These are phyloP conservation scores for Sterrhoptilus dennistouni DNA, from an alignment of 2,113 vertebrate species.

Conservation along the genomic window DNA sequence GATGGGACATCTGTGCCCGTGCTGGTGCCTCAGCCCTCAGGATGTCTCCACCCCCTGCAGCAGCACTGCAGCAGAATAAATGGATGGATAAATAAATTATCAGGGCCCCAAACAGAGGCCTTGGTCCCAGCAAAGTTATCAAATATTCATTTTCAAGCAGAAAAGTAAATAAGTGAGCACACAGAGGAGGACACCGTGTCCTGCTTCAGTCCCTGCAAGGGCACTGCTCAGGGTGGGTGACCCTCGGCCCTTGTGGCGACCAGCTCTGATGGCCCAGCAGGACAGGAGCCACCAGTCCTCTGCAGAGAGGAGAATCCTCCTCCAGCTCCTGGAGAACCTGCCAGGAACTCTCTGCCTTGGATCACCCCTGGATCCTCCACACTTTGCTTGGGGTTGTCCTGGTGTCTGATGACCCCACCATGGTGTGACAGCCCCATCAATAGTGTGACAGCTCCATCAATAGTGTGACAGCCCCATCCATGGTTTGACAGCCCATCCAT, in stretches of 20 bases:
- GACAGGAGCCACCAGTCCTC: background rate
- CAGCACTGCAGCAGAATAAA: background rate
- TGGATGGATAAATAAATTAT: background rate
- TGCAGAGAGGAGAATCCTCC: background rate
- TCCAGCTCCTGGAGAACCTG: background rate
- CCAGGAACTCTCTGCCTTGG: background rate
- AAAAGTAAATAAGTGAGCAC: slow-evolving; percentile 21
- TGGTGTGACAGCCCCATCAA: no score
- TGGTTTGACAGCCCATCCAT: background rate
- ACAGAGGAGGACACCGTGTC: background rate
- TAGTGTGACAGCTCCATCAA: fast-evolving
- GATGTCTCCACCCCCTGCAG: background rate
- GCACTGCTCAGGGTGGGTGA: background rate
- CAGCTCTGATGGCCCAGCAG: background rate
- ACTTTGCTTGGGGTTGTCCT: background rate
- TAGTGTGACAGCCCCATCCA: background rate
- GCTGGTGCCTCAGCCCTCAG: background rate
- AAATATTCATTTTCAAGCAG: slow-evolving; percentile 43
- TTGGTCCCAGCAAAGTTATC: slow-evolving; percentile 1
- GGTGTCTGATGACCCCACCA: background rate
- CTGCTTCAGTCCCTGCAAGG: background rate
- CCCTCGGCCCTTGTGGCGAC: background rate
- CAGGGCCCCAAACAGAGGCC: background rate
- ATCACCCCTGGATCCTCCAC: background rate
- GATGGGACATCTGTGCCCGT: background rate